Evolutionary conservation across 2,888 invertebrate species (phyloP), one percentile per base, ranked within the genome.

Genomic region (Mystacides longicornis): DNA sequence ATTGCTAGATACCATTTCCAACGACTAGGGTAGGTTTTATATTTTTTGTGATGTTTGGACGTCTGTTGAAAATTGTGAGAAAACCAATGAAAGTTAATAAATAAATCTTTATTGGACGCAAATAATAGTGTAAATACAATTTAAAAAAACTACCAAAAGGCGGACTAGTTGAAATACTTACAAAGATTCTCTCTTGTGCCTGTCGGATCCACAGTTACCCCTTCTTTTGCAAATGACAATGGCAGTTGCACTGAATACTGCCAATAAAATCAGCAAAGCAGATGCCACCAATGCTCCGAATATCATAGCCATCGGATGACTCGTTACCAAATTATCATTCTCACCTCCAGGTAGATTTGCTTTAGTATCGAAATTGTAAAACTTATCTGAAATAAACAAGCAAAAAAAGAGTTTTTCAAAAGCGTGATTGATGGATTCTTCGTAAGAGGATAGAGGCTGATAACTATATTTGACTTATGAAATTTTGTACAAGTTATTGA

Each of bases 221-320:
- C 53, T 48, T 9, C 51, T 52, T 47, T 74, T 74, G 58, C 77
- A 77, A 71, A 77, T 73, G 18, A 77, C 69, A 2, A 77, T 70
- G 4, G 77, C 65, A 0, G 75, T 68, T 1, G 77, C 75, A 56
- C 77, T 75, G 9, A 77, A 62, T 1, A 77, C 75, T 1, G 77
- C 75, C 59, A 77, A 58, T 45, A 77, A 71, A 0, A 76, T 75
- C n/a, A 77, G 63, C 23, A 76, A 58, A 0, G 76, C 71, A n/a
- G 77, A 65, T 0, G 75, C 70, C 1, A 77, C 59, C 7, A 73
- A 69, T 7, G 74, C 76, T 46, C 77, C 77, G 1, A 77, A 66
- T 1, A 77, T 63, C 11, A 77, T 62, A 0, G 77, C 73, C 1
- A 74, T 69, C 48, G 75, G 69, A 62, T 74, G 75, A 62, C 75